Conservation (phyloP, 2,113 vertebrate genomes). For the Romanogobio albipinnatus region DNA sequence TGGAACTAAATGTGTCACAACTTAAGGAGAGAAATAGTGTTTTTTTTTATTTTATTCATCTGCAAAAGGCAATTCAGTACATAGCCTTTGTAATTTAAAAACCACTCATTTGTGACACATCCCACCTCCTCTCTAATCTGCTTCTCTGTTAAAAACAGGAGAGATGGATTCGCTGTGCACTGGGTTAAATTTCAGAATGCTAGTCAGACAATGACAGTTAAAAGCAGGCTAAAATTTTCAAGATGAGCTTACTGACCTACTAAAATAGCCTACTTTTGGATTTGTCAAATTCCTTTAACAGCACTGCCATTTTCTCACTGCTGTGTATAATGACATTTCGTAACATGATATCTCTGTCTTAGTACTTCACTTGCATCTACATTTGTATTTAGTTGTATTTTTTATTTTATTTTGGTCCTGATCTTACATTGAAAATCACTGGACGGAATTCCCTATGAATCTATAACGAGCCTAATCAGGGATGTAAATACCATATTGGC, state of each 20-base stretch:
- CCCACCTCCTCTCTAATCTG: not conserved
- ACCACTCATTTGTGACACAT: slow-evolving; percentile 6
- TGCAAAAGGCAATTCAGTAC: not conserved
- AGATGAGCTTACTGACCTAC: slow-evolving; percentile 12
- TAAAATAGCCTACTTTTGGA: not conserved
- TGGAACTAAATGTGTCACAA: not conserved
- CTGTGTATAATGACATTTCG: not conserved
- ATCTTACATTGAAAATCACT: not conserved
- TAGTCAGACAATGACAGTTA: not conserved
- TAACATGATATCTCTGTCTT: not conserved
- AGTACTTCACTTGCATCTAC: not conserved
- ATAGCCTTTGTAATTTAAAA: not conserved
- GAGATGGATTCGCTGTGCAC: not conserved
- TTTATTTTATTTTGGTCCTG: not conserved
- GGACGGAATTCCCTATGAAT: not conserved
- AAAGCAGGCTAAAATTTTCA: not conserved
- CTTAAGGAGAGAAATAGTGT: not conserved
- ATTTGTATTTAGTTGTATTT: not conserved
- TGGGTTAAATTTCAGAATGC: not conserved
- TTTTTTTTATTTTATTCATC: not conserved
- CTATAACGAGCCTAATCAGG: not conserved
- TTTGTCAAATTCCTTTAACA: not conserved
- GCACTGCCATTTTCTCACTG: not conserved
- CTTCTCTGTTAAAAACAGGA: not conserved
- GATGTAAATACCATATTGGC: not conserved